A percentile compares a stretch with the other conserved stretches of the same genome.
These are phyloP conservation scores for Pachycephus smyrnensis DNA, from an alignment of 2,888 invertebrate genomes.

Conservation along the genomic window DNA sequence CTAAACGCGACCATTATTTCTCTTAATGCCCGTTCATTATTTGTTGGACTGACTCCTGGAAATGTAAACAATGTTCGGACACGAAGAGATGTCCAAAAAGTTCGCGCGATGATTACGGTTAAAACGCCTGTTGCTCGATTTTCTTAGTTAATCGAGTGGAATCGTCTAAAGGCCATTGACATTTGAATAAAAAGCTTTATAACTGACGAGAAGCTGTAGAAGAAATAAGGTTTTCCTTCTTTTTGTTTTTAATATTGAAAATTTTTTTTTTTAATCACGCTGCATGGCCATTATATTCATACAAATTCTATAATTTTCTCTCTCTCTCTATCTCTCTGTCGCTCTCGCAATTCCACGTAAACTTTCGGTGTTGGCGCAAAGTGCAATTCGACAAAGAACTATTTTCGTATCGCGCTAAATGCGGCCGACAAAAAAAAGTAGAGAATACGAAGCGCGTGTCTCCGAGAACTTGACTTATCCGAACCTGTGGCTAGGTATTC, in stretches of 20 bases:
- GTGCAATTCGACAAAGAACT: not conserved
- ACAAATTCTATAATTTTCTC: not conserved
- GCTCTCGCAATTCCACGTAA: not conserved
- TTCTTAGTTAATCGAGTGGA: not conserved
- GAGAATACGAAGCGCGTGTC: not conserved
- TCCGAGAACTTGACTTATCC: not conserved
- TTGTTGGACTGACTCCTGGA: not conserved
- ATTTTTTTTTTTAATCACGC: not conserved
- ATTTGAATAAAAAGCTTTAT: not conserved
- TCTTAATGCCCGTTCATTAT: not conserved
- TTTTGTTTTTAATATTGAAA: not conserved
- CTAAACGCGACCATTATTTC: not conserved
- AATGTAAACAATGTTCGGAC: not conserved
- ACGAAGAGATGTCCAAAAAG: not conserved
- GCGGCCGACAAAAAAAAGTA: not conserved
- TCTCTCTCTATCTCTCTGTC: not conserved
- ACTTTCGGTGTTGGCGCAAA: not conserved
- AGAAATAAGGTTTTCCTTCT: not conserved
- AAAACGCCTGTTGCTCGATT: not conserved
- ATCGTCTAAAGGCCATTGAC: not conserved
- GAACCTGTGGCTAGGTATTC: not conserved
- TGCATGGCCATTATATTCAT: not conserved
- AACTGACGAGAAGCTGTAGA: not conserved
- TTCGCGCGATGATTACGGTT: not conserved
- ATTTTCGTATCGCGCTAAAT: not conserved